Evolutionary conservation across 1,140 invertebrate genomes (phyloP).

Genomic region (Limonius californicus): DNA sequence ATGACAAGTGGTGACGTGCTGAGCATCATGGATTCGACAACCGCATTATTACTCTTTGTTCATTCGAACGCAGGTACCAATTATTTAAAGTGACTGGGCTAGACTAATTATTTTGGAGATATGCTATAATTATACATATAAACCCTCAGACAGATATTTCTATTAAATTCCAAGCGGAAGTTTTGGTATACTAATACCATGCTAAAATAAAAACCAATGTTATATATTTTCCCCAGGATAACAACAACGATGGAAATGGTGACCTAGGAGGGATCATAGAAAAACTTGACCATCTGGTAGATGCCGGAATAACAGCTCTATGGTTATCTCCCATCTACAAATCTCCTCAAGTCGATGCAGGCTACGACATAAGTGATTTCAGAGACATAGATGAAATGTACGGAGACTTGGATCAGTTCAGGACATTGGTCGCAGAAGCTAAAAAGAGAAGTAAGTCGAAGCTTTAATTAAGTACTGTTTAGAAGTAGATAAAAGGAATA

Average conservation of each 20-base stretch:
- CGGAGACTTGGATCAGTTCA: not conserved
- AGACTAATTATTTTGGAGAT: no score
- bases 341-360: slow-evolving; percentile 62
- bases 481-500: no score
- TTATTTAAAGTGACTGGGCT: no score
- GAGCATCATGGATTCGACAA: no score
- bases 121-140: no score
- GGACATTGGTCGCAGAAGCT: slow-evolving; percentile 56
- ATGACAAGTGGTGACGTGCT: no score
- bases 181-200: no score
- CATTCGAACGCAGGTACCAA: no score
- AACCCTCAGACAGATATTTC: no score
- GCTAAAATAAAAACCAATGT: not conserved
- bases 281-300: slow-evolving; percentile 61
- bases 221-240: slow-evolving; percentile 50
- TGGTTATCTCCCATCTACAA: slow-evolving; percentile 61
- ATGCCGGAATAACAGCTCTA: slow-evolving; percentile 61
- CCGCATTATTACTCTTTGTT: no score
- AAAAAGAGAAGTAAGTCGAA: slow-evolving; percentile 59
- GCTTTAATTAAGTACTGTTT: no score
- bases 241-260: slow-evolving; percentile 69
- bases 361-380: slow-evolving; percentile 76
- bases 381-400: slow-evolving; percentile 65
- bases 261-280: slow-evolving; percentile 64
- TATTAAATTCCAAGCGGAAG: not conserved